Conservation (phyloP, 2,888 invertebrate species). For the Anaspis maculata region DNA sequence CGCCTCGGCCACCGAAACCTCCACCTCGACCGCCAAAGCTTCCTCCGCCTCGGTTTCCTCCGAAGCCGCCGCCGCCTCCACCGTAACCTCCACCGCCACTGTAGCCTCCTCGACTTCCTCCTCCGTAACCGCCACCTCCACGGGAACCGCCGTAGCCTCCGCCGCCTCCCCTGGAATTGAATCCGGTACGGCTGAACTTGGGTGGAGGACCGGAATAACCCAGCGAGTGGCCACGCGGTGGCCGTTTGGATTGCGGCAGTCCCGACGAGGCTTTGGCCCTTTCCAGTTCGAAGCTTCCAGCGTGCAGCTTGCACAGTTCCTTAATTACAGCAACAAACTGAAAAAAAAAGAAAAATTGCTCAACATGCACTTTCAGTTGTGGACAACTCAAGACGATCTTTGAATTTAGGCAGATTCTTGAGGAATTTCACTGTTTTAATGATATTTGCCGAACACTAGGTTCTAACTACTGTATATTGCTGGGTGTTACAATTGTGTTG, state of each 20-base stretch:
- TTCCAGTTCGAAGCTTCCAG: slow-evolving; percentile 64
- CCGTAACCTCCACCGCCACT: slow-evolving; percentile 25
- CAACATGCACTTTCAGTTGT: not conserved
- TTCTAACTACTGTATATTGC: no score
- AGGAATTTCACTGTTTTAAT: no score
- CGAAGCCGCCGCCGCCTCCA: slow-evolving; percentile 18
- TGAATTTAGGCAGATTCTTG: no score
- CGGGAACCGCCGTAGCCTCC: slow-evolving; percentile 22
- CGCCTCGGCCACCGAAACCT: slow-evolving; percentile 10
- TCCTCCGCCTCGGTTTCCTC: no score
- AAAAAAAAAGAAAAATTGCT: slow-evolving; percentile 17
- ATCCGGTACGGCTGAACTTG: slow-evolving; percentile 38
- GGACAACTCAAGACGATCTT: no score
- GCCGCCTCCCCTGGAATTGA: slow-evolving; percentile 21
- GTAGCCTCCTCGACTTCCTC: slow-evolving; percentile 22
- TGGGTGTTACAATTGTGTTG: no score
- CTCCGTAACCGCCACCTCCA: slow-evolving; percentile 19
- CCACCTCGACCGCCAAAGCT: slow-evolving; percentile 5
- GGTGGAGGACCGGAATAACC: slow-evolving; percentile 35
- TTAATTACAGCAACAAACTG: slow-evolving; percentile 62
- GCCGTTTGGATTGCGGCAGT: slow-evolving; percentile 47
- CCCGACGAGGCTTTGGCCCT: slow-evolving; percentile 47
- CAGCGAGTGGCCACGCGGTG: slow-evolving; percentile 42
- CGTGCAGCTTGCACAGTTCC: slow-evolving; percentile 66
- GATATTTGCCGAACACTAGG: no score